These are phyloP conservation scores for Eufriesea mexicana DNA, from an alignment of 1,140 invertebrate genomes.

Conservation along the genomic window DNA sequence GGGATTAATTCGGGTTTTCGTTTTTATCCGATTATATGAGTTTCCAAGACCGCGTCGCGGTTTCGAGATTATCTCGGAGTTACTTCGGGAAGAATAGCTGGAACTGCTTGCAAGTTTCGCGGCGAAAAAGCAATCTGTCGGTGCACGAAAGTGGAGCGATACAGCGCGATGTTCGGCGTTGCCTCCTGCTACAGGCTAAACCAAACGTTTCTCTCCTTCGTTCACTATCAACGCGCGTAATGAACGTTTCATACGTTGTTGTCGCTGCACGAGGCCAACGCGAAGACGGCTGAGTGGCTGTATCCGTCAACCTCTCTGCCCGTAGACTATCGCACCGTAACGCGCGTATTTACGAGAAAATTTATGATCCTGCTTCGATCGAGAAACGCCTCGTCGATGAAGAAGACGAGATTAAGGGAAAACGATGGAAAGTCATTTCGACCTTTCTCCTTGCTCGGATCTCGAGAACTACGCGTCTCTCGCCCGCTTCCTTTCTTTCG, in stretches of 20 bases:
- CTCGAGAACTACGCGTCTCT: background rate
- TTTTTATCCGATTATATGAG: slow-evolving; percentile 67
- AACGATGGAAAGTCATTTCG: slow-evolving; percentile 63
- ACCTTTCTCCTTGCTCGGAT: background rate
- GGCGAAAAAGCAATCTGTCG: slow-evolving; percentile 46
- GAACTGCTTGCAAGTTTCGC: slow-evolving; percentile 29
- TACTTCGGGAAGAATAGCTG: slow-evolving; percentile 28
- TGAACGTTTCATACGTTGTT: background rate
- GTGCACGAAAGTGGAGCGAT: background rate
- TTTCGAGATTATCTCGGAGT: slow-evolving; percentile 54
- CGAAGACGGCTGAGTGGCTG: background rate
- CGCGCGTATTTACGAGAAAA: slow-evolving; percentile 47
- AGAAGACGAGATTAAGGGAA: slow-evolving; percentile 47
- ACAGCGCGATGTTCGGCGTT: background rate
- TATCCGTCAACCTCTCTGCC: slow-evolving; percentile 19
- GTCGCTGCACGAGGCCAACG: background rate
- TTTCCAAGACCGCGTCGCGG: slow-evolving; percentile 53
- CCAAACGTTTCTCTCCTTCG: background rate
- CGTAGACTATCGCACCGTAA: slow-evolving; percentile 42
- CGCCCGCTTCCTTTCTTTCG: slow-evolving; percentile 18
- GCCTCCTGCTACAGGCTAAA: background rate
- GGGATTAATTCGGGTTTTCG: slow-evolving; percentile 68
- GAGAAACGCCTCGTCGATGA: slow-evolving; percentile 56
- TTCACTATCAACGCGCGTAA: background rate
- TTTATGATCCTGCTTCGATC: slow-evolving; percentile 54